phyloP scores from a whole-genome alignment of 2,797 vertebrate genomes.

The Myotis myotis region DNA sequence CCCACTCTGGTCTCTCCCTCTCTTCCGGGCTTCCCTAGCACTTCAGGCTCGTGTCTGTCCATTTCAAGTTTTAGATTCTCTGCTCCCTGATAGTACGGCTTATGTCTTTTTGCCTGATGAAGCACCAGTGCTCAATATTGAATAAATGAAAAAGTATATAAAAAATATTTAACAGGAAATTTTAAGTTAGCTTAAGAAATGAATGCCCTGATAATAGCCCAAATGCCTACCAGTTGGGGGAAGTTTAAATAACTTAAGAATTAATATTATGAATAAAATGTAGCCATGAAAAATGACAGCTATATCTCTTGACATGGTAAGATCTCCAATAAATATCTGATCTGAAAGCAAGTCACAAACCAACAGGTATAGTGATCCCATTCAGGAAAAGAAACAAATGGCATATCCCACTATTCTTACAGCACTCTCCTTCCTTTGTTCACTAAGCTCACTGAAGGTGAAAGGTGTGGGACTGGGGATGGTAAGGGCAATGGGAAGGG shows the following conservation, averaged over 20 bases:
- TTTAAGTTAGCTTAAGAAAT: slow-evolving; percentile 6
- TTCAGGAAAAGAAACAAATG: neutral
- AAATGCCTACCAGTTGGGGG: neutral
- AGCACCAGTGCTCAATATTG: neutral
- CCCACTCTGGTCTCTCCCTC: neutral
- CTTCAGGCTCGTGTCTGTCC: neutral
- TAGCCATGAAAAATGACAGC: neutral
- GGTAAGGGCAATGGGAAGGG: neutral
- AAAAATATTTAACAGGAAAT: neutral
- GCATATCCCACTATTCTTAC: neutral
- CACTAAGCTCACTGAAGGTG: neutral
- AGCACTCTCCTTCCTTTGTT: neutral
- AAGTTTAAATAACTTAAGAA: neutral
- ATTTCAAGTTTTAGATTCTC: neutral
- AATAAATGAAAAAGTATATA: neutral
- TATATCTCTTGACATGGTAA: neutral
- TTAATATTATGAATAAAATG: slow-evolving; percentile 14
- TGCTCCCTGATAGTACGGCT: neutral
- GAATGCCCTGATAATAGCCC: neutral
- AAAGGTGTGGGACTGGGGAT: neutral
- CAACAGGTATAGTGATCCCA: neutral
- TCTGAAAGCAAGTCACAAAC: neutral
- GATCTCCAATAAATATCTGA: neutral
- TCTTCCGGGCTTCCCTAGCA: neutral
- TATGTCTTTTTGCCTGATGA: neutral